Evolutionary conservation across 23 tunicate genomes (phyloP).

Genomic region (Halocynthia roretzi): DNA sequence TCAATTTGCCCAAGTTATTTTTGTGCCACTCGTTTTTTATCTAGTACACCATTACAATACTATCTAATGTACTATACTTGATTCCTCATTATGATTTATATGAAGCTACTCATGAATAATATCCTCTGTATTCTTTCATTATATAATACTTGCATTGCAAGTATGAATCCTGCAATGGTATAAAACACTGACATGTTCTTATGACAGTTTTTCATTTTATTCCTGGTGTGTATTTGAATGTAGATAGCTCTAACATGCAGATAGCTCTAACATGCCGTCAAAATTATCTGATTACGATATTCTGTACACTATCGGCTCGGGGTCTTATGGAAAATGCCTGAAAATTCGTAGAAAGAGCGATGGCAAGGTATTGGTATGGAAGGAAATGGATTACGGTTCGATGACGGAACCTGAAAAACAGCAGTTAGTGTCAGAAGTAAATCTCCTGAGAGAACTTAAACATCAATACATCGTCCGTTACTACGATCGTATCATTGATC

Average conservation of each 20-base stretch:
- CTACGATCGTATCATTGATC: constrained; percentile 87
- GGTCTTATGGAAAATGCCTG: constrained; percentile 93
- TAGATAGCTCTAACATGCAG: no score
- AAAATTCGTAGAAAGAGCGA: constrained; percentile 74
- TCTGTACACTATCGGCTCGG: constrained; percentile 71
- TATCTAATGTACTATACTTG: no score
- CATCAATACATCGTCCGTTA: constrained; percentile 91
- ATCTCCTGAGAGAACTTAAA: constrained; percentile 82
- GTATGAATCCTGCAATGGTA: no score
- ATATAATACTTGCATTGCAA: no score
- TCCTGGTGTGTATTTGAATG: no score
- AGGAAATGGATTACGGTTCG: constrained; percentile 95
- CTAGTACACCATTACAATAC: no score
- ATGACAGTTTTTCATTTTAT: no score
- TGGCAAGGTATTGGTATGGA: constrained; percentile 80
- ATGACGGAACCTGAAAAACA: constrained; percentile 96
- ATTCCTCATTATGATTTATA: no score
- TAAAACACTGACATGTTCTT: constrained; percentile 9
- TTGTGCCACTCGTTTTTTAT: no score
- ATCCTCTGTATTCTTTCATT: no score
- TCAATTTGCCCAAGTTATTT: no score
- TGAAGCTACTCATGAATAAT: no score
- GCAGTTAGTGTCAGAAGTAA: constrained; percentile 91
- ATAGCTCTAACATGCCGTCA: constrained; percentile 81
- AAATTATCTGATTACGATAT: constrained; percentile 80